Base-by-base conservation (phyloP, 2,888 invertebrate species). In the Apocheima hispidaria region DNA sequence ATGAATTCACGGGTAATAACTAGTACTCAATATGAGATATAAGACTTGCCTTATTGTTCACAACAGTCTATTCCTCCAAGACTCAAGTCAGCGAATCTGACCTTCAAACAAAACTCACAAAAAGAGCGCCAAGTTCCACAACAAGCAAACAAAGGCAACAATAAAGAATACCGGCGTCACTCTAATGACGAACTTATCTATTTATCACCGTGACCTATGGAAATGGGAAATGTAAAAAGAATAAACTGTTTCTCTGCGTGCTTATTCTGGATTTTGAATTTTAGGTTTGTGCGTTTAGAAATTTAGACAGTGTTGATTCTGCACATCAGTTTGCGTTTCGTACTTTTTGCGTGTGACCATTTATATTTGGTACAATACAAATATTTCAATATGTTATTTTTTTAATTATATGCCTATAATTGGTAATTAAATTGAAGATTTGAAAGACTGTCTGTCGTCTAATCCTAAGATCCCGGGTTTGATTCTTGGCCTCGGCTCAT, bases 141-240 rank as follows among this genome's bases (percentile, higher is more conserved):
- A 49, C 41, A 46, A 35, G 41, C 49, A 53, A 53, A 60, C 55
- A 55, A 46, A 60, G 50, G 40, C 38, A 28, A 54, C 55, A 44
- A 55, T 55, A 60, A 55, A 55, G 49, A 50, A 60, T 50, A 41
- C 33, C 40, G 43, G 54, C 54, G 49, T 54, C 49, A 54, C 50
- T n/a, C n/a, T 54, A 60, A 60, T 54, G 35, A 35, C 41, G 5
- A 38, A 50, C 18, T 60, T 49, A 49, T 54, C 54, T 54, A 60
- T 54, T 30, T 60, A 60, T 60, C 54, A 54, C 40, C 35, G 41
- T 48, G 59, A 53, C 48, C 59, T 48, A 53, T 53, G 48, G 59
- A 48, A 50, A 40, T 40, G 14, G 46, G 51, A 59, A 33, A 59
- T 26, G 33, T 44, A 35, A 40, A 20, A 18, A 28, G 10, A 21